Evolutionary conservation across 1,140 invertebrate species (phyloP).

Genomic region (Melanaphis sacchari): DNA sequence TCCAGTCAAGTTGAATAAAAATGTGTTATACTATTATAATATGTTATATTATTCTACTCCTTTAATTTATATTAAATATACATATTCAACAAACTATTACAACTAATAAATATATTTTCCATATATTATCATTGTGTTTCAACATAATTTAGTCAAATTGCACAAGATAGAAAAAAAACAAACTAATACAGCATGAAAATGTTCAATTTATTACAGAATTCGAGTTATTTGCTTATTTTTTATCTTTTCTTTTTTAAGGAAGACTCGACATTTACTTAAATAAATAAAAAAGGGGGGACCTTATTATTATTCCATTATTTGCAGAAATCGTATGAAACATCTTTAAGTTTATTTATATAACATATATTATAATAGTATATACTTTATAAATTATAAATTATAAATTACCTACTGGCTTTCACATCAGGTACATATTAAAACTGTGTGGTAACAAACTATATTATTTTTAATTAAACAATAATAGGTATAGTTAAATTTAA

Average conservation of each 20-base stretch:
- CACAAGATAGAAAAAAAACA: neutral
- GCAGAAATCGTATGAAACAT: neutral
- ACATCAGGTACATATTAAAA: conserved; percentile 50
- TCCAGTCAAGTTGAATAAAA: conserved; percentile 33
- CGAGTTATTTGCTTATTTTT: neutral
- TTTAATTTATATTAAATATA: neutral
- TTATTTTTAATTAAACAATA: conserved; percentile 15
- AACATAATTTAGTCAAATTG: neutral
- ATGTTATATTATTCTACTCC: neutral
- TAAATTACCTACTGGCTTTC: conserved; percentile 17
- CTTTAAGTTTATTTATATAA: conserved; percentile 6
- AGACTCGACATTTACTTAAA: neutral
- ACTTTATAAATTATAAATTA: neutral
- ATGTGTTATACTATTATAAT: conserved; percentile 14
- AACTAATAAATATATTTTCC: conserved; percentile 6
- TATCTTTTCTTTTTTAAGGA: neutral
- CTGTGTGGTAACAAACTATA: conserved; percentile 37
- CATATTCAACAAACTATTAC: neutral
- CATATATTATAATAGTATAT: neutral
- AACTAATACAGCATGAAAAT: neutral
- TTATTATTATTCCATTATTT: neutral
- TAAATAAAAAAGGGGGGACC: neutral
- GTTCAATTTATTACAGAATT: neutral
- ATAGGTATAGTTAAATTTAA: conserved; percentile 19
- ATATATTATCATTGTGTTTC: neutral